phyloP scores from a whole-genome alignment of 2,888 invertebrate genomes.

The Criorhina ranunculi region DNA sequence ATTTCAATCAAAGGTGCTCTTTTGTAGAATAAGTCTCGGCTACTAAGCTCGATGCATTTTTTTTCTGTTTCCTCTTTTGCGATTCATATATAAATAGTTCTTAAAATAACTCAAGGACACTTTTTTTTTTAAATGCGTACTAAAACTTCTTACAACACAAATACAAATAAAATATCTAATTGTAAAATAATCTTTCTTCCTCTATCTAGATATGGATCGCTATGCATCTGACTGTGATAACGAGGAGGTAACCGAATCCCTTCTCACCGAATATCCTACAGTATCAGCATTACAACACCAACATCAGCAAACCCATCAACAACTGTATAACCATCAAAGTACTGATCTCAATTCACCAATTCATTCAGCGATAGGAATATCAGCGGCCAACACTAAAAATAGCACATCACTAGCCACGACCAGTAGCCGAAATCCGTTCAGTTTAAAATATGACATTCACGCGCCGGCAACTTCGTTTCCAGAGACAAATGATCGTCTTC shows the following conservation, averaged over 20 bases:
- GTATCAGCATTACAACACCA: slow-evolving; percentile 80
- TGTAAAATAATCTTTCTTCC: background rate
- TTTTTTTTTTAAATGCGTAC: no score
- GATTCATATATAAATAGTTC: no score
- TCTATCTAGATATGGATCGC: slow-evolving; percentile 88
- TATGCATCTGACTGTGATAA: slow-evolving; percentile 91
- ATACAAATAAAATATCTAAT: no score
- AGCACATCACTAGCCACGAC: slow-evolving; percentile 77
- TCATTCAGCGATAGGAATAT: slow-evolving; percentile 72
- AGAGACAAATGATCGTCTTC: slow-evolving; percentile 78
- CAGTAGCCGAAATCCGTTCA: slow-evolving; percentile 84
- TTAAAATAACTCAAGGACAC: no score
- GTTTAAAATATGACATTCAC: slow-evolving; percentile 81
- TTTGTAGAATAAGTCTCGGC: no score
- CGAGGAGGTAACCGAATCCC: slow-evolving; percentile 85
- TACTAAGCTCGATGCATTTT: no score
- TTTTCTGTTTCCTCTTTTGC: no score
- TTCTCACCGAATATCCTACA: slow-evolving; percentile 83
- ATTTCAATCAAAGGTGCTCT: no score
- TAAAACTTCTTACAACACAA: no score
- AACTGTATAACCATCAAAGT: slow-evolving; percentile 69
- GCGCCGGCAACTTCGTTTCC: slow-evolving; percentile 79
- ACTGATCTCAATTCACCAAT: slow-evolving; percentile 80
- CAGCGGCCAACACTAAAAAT: slow-evolving; percentile 78
- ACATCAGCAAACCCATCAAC: slow-evolving; percentile 76